Evolutionary conservation across 1,140 invertebrate species (phyloP).

Genomic region (Procambarus clarkii): DNA sequence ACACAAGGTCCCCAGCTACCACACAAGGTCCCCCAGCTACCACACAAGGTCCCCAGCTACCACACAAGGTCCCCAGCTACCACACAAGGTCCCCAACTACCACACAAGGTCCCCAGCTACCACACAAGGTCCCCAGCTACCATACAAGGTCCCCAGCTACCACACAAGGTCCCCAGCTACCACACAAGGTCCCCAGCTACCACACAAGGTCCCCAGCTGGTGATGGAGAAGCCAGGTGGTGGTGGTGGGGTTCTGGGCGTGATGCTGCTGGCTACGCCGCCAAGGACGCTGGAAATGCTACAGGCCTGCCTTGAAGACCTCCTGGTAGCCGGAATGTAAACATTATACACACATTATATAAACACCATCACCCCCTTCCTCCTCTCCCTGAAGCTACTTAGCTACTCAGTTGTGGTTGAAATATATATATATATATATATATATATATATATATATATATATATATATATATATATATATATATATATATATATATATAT

Average conservation of each 20-base stretch:
- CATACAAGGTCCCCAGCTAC: too few species aligned
- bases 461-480: conserved; percentile 57
- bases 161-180: too few species aligned
- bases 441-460: conserved; percentile 53
- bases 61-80: too few species aligned
- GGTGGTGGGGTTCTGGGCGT: neutral
- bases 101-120: too few species aligned
- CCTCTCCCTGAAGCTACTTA: neutral
- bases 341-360: neutral
- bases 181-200: too few species aligned
- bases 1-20: too few species aligned
- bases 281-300: neutral
- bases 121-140: too few species aligned
- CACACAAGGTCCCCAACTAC: too few species aligned
- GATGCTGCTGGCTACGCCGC: neutral
- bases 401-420: neutral
- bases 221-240: neutral
- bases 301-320: neutral
- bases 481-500: conserved; percentile 47
- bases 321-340: neutral
- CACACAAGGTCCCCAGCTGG: too few species aligned
- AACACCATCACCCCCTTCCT: neutral
- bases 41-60: too few species aligned
- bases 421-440: conserved; percentile 54
- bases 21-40: too few species aligned